Evolutionary conservation across 1,140 invertebrate genomes (phyloP).

Genomic region (Acarapis woodi): DNA sequence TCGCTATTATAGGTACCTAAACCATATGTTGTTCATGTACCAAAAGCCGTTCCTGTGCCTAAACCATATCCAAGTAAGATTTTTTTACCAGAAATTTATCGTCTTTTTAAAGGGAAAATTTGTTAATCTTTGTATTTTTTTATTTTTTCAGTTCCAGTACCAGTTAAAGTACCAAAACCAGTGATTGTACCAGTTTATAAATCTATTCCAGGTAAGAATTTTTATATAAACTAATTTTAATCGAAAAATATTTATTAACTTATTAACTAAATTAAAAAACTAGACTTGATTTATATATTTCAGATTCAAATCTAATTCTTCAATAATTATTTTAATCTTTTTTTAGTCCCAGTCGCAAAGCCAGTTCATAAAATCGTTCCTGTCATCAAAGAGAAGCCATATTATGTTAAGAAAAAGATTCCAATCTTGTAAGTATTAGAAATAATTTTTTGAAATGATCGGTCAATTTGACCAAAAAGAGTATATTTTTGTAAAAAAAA

Average conservation of each 20-base stretch:
- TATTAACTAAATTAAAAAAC: no score
- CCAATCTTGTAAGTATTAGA: conserved; percentile 12
- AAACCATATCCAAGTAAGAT: conserved; percentile 8
- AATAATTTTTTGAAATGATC: background rate
- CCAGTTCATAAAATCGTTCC: conserved; percentile 15
- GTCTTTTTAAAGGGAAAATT: no score
- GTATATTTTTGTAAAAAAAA: background rate
- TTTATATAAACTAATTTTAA: no score
- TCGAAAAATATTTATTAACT: no score
- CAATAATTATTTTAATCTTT: no score
- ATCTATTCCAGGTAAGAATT: conserved; percentile 11
- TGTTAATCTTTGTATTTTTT: conserved; percentile 2
- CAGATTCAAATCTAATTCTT: no score
- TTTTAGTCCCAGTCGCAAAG: conserved; percentile 12
- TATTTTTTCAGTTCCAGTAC: conserved; percentile 11
- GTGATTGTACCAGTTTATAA: conserved; percentile 11
- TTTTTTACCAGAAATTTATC: background rate
- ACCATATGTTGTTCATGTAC: conserved; percentile 11
- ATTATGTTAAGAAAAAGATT: conserved; percentile 10
- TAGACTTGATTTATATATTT: no score
- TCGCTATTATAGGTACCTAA: conserved; percentile 12
- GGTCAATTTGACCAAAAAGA: background rate
- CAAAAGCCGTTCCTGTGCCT: conserved; percentile 10
- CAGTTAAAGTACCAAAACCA: conserved; percentile 11
- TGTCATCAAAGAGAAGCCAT: conserved; percentile 13